These are phyloP conservation scores for Diachasma alloeum DNA, from an alignment of 1,140 invertebrate species.

Conservation along the genomic window DNA sequence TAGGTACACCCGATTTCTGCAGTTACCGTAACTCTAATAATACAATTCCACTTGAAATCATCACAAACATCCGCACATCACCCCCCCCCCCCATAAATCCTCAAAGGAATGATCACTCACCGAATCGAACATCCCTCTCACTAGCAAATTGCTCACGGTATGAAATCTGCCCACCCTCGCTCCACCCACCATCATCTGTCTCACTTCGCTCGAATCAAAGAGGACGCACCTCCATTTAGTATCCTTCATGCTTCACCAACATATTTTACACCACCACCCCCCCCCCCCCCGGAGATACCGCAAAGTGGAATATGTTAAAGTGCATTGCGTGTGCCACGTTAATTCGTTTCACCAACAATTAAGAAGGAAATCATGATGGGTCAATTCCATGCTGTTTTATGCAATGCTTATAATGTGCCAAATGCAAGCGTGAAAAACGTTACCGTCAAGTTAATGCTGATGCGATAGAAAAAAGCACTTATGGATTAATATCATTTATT, in stretches of 20 bases:
- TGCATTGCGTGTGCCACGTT: constrained; percentile 57
- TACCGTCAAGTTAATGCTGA: background rate
- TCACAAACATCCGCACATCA: no score
- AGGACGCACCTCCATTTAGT: constrained; percentile 34
- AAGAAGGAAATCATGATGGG: constrained; percentile 53
- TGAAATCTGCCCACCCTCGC: constrained; percentile 20
- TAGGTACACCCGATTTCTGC: no score
- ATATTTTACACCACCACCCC: constrained; percentile 54
- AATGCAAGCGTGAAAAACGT: constrained; percentile 7
- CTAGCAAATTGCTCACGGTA: constrained; percentile 24
- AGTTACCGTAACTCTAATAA: no score
- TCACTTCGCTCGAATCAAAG: constrained; percentile 31
- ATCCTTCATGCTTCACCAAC: constrained; percentile 53
- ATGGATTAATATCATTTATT: constrained; percentile 20
- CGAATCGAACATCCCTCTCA: background rate
- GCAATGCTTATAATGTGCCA: background rate
- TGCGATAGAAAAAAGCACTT: background rate
- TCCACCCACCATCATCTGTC: constrained; percentile 16
- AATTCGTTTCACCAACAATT: constrained; percentile 61
- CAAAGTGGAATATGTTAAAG: constrained; percentile 57
- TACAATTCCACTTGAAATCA: no score
- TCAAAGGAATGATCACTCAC: no score
- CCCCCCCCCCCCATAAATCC: no score
- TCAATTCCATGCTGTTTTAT: constrained; percentile 45
- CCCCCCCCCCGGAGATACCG: constrained; percentile 34